Conservation (phyloP, 2,113 vertebrate species). For the Hemichromis elongatus region DNA sequence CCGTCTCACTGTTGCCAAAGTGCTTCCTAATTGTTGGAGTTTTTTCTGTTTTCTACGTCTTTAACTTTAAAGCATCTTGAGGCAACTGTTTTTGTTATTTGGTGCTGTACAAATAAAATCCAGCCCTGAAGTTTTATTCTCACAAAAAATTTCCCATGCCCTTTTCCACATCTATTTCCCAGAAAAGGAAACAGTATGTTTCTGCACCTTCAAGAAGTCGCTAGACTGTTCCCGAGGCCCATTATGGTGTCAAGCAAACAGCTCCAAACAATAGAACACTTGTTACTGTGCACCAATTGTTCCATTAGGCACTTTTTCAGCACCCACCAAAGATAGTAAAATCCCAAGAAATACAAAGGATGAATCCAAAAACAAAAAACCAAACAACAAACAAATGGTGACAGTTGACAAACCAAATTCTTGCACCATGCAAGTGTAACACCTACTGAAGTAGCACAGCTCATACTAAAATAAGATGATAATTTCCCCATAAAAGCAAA, state of each 20-base stretch:
- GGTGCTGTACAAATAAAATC: neutral
- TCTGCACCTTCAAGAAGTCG: neutral
- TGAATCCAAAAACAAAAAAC: neutral
- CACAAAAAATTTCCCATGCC: fast-evolving
- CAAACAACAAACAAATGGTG: neutral
- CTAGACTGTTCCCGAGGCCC: neutral
- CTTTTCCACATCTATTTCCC: fast-evolving
- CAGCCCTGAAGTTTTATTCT: neutral
- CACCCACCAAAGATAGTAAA: neutral
- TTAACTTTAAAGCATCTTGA: neutral
- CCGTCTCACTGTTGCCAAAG: neutral
- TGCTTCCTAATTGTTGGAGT: neutral
- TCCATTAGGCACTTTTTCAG: neutral
- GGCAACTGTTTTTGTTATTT: neutral
- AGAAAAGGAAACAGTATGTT: neutral
- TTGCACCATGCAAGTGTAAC: neutral
- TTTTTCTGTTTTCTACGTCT: neutral
- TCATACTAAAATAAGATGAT: neutral
- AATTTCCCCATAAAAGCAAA: neutral
- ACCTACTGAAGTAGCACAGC: neutral
- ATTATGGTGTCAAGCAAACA: neutral
- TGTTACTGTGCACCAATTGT: neutral
- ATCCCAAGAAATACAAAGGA: neutral
- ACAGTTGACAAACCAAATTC: neutral
- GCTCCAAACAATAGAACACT: neutral